phyloP scores from a whole-genome alignment of 2,113 vertebrate species.

The Nothocercus nigrocapillus region DNA sequence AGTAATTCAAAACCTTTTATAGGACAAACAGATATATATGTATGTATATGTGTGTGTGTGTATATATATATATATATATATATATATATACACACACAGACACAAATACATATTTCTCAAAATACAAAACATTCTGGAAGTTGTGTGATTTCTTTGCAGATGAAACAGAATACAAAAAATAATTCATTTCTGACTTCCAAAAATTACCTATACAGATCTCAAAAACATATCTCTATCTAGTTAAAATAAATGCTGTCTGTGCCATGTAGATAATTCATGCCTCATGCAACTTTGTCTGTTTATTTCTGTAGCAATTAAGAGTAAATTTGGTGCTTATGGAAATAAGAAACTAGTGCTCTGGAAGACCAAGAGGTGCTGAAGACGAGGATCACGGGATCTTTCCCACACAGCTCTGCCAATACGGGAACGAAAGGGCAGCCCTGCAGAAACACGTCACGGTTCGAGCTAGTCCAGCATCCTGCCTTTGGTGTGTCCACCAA shows the following conservation, averaged over 20 bases:
- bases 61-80: neutral
- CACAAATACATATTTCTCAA: neutral
- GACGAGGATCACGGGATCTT: slow-evolving; percentile 18
- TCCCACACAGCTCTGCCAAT: slow-evolving; percentile 42
- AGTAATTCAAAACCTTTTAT: slow-evolving; percentile 52
- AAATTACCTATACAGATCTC: neutral
- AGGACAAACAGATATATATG: neutral
- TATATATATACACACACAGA: neutral
- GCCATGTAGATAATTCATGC: neutral
- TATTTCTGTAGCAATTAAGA: neutral
- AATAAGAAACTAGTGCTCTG: neutral
- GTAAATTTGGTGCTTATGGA: slow-evolving; percentile 30
- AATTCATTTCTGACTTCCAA: slow-evolving; percentile 1
- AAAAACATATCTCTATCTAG: neutral
- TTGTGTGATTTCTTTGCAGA: slow-evolving; percentile 25
- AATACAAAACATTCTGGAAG: slow-evolving; percentile 14
- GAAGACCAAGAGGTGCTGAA: slow-evolving; percentile 14
- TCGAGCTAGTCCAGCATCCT: neutral
- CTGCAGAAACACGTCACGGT: neutral
- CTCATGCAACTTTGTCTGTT: neutral
- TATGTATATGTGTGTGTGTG: neutral
- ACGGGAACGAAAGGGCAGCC: slow-evolving; percentile 47
- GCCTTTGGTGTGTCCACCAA: slow-evolving; percentile 2
- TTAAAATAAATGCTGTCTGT: neutral
- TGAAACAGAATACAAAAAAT: neutral